phyloP scores from a whole-genome alignment of 2,113 vertebrate genomes.

The Chlorocebus sabaeus region DNA sequence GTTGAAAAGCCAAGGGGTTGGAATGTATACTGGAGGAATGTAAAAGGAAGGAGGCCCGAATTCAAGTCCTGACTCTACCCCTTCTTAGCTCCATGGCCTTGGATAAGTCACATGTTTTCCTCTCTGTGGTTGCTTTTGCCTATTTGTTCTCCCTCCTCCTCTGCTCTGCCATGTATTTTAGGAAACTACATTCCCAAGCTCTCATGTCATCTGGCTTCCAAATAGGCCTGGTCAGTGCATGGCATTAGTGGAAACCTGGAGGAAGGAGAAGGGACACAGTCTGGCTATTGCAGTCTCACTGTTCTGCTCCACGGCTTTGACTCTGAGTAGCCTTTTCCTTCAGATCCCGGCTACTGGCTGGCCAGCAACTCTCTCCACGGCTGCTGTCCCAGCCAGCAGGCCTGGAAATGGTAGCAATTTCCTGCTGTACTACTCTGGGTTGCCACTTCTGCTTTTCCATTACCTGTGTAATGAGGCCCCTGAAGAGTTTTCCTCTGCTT shows the following conservation, averaged over 20 bases:
- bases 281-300: accelerated
- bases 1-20: background rate
- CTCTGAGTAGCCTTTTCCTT: background rate
- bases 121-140: background rate
- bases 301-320: background rate
- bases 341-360: background rate
- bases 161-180: background rate
- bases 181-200: background rate
- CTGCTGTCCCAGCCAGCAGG: background rate
- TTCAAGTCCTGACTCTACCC: background rate
- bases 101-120: background rate
- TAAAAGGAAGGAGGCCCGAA: background rate
- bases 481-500: background rate
- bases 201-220: background rate
- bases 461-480: background rate
- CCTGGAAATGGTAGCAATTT: background rate
- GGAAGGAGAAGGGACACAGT: background rate
- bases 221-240: background rate
- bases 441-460: background rate
- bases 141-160: background rate
- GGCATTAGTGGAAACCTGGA: background rate
- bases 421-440: too few species aligned
- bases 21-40: background rate
- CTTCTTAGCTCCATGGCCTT: background rate
- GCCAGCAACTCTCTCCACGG: background rate